These are phyloP conservation scores for Harpalus rubripes DNA, from an alignment of 2,888 invertebrate species.

Conservation along the genomic window DNA sequence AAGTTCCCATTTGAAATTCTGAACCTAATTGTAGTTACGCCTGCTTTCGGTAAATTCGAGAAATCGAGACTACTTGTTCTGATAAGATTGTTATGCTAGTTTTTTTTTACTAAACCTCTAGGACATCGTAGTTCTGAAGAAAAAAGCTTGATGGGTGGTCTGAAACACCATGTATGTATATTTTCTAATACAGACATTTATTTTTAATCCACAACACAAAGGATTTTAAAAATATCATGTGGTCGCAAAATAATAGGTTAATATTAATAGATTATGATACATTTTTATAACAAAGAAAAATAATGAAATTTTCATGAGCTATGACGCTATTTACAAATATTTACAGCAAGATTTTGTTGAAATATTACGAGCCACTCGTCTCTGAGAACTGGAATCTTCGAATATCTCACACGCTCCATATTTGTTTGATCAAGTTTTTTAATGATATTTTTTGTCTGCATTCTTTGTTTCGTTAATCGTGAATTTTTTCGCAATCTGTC, in stretches of 20 bases:
- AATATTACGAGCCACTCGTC: not conserved
- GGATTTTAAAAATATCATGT: not conserved
- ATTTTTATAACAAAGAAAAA: not conserved
- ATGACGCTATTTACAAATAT: slow-evolving; percentile 21
- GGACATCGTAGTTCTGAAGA: no score
- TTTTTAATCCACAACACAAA: no score
- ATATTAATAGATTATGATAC: not conserved
- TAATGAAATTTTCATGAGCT: not conserved
- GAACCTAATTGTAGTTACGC: no score
- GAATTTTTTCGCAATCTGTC: slow-evolving; percentile 21
- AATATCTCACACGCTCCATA: slow-evolving; percentile 12
- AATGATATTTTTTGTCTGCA: not conserved
- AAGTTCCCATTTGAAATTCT: no score
- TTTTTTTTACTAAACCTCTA: no score
- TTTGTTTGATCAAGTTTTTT: slow-evolving; percentile 13
- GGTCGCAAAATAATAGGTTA: not conserved
- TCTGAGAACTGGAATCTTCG: not conserved
- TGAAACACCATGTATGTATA: no score
- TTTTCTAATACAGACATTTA: no score
- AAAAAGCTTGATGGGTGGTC: no score
- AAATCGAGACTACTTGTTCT: no score
- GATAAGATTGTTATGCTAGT: no score
- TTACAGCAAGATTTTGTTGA: slow-evolving; percentile 4
- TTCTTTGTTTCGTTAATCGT: slow-evolving; percentile 32
- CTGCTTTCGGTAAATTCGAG: no score